Conservation (phyloP, 2,888 invertebrate species). For the Cataglyphis cursor region DNA sequence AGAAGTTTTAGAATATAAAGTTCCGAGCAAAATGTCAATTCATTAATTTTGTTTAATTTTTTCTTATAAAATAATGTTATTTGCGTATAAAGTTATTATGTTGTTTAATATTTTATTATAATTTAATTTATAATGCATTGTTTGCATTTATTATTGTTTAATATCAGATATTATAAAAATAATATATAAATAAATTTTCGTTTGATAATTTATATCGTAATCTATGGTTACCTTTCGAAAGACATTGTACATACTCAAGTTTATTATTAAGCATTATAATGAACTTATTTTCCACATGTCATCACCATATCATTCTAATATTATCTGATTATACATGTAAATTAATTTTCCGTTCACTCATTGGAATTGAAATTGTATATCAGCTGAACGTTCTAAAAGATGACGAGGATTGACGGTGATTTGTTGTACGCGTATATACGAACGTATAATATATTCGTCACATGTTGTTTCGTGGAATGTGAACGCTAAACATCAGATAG, state of each 20-base stretch:
- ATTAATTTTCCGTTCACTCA: slow-evolving; percentile 49
- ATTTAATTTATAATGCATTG: not conserved
- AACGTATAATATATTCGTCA: slow-evolving; percentile 40
- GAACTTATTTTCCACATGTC: slow-evolving; percentile 34
- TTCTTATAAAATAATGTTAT: not conserved
- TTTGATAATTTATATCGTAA: not conserved
- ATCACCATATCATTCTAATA: not conserved
- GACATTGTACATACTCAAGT: not conserved
- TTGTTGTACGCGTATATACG: slow-evolving; percentile 6
- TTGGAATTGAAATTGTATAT: slow-evolving; percentile 42
- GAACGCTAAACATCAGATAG: slow-evolving; percentile 44
- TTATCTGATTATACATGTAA: slow-evolving; percentile 41
- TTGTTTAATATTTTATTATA: not conserved
- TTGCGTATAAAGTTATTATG: not conserved
- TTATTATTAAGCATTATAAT: slow-evolving; percentile 34
- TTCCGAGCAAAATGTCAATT: not conserved
- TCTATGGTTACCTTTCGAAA: slow-evolving; percentile 23
- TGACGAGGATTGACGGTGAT: slow-evolving; percentile 42
- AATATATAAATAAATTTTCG: slow-evolving; percentile 30
- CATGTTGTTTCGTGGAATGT: slow-evolving; percentile 29
- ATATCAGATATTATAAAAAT: not conserved
- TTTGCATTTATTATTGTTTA: not conserved
- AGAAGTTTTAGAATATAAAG: not conserved
- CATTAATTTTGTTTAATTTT: not conserved
- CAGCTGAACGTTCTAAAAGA: slow-evolving; percentile 19